Conservation (phyloP, 2,797 vertebrate genomes). For the Eurystomus glaucurus region DNA sequence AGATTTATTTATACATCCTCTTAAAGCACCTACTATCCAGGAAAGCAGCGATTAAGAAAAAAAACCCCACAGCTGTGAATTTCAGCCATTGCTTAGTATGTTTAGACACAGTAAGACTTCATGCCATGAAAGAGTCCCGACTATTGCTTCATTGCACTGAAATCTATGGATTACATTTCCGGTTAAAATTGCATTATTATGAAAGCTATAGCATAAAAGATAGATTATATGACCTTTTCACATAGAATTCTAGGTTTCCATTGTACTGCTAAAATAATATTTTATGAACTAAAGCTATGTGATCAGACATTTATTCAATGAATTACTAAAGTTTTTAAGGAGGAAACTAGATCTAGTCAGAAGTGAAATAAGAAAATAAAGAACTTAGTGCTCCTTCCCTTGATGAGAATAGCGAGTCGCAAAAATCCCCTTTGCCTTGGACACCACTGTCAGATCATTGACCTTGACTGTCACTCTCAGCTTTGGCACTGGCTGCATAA, state of each 20-base stretch:
- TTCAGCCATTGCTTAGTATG: background rate
- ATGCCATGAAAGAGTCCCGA: background rate
- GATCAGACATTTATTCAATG: background rate
- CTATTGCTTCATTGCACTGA: background rate
- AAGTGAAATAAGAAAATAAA: background rate
- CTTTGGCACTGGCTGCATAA: background rate
- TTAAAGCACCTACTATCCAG: background rate
- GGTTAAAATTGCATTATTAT: background rate
- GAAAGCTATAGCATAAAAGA: background rate
- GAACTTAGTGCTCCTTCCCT: background rate
- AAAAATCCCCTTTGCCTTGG: background rate
- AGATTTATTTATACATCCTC: background rate
- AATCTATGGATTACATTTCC: background rate
- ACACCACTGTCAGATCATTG: background rate
- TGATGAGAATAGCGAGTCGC: background rate
- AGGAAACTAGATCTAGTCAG: background rate
- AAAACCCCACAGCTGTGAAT: background rate
- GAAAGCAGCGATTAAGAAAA: background rate
- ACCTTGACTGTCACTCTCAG: slow-evolving; percentile 28
- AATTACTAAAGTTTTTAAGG: background rate
- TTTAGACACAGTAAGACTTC: background rate
- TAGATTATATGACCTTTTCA: background rate
- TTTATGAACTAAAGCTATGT: accelerated
- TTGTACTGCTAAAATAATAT: background rate
- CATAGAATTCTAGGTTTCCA: background rate